Percentiles rank a stretch among this genome's conserved stretches.
phyloP scores from a whole-genome alignment of 2,113 vertebrate genomes.

The Silurus glanis region DNA sequence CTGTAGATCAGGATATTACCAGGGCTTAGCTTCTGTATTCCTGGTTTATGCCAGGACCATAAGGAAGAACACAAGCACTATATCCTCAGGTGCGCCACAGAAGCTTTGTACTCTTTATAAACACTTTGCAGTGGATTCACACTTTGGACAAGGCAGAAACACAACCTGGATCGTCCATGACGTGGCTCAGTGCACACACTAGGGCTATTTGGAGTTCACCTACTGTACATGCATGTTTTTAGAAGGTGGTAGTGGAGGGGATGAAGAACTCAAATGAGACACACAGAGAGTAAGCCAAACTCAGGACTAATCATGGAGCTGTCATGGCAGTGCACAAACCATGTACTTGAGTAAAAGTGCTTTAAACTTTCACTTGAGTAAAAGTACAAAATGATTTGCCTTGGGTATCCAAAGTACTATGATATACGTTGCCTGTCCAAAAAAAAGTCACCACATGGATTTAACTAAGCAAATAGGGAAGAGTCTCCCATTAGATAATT shows the following conservation, averaged over 20 bases:
- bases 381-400: no score
- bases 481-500: no score
- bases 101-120: not conserved
- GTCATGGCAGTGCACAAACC: not conserved
- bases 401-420: no score
- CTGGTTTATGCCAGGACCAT: not conserved
- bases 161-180: not conserved
- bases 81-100: not conserved
- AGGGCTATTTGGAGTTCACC: not conserved
- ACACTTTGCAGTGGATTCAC: not conserved
- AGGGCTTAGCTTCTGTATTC: not conserved
- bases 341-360: no score
- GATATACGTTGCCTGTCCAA: no score
- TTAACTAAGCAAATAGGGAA: no score
- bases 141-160: not conserved
- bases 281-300: not conserved
- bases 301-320: not conserved
- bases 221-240: not conserved
- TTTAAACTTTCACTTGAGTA: no score
- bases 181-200: not conserved
- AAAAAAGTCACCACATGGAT: no score
- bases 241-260: not conserved
- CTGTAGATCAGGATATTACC: constrained; percentile 12
- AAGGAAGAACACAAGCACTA: not conserved
- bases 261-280: not conserved